These are phyloP conservation scores for Okapia johnstoni DNA, from an alignment of 2,113 vertebrate species.

Conservation along the genomic window DNA sequence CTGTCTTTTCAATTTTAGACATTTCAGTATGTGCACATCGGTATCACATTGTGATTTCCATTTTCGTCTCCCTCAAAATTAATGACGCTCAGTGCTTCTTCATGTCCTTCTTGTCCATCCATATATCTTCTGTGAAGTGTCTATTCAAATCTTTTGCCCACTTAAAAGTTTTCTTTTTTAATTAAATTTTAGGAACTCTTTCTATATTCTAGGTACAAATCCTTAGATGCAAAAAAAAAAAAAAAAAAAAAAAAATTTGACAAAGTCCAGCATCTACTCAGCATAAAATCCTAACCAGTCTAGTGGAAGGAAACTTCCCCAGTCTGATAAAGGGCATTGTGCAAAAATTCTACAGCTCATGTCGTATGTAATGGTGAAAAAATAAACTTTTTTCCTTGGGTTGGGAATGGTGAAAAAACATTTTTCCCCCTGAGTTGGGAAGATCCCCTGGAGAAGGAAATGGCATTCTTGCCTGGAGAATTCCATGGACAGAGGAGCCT, in stretches of 20 bases:
- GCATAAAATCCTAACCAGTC: neutral
- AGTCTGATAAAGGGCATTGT: neutral
- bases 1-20: neutral
- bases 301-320: neutral
- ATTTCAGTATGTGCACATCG: neutral
- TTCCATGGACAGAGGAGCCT: neutral
- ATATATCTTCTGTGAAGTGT: neutral
- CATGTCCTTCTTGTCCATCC: neutral
- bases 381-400: neutral
- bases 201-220: neutral
- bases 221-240: neutral
- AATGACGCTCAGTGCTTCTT: neutral
- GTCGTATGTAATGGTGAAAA: neutral
- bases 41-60: neutral
- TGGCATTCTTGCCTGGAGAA: neutral
- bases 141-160: neutral
- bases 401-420: neutral
- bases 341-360: neutral
- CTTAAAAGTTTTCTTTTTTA: neutral
- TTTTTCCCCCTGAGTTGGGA: fast-evolving
- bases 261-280: neutral
- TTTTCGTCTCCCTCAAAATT: neutral
- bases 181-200: neutral
- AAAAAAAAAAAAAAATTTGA: neutral
- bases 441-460: neutral